phyloP scores from a whole-genome alignment of 2,113 vertebrate species.

The Poeciliopsis retropinna region DNA sequence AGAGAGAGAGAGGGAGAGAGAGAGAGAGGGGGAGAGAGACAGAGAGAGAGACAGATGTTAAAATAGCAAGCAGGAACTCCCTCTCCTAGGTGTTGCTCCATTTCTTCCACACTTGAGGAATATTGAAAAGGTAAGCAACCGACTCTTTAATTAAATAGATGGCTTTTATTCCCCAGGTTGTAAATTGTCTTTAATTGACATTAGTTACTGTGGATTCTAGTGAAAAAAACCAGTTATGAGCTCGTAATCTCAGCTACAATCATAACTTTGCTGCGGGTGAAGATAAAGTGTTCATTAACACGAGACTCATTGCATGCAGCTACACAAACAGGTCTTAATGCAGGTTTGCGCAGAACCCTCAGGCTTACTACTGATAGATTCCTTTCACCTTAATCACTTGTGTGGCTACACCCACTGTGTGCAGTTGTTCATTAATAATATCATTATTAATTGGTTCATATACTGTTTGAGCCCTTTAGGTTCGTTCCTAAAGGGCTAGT shows the following conservation, averaged over 20 bases:
- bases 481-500: neutral
- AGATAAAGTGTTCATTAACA: conserved; percentile 2
- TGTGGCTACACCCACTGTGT: neutral
- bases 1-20: conserved; percentile 35
- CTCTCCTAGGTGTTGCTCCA: conserved; percentile 18
- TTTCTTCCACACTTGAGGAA: conserved; percentile 31
- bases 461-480: neutral
- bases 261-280: neutral
- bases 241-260: neutral
- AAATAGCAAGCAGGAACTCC: conserved; percentile 49
- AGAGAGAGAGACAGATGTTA: conserved; percentile 18
- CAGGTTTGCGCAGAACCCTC: neutral
- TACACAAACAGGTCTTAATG: conserved; percentile 26
- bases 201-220: neutral
- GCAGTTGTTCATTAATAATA: neutral
- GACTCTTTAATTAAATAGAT: neutral
- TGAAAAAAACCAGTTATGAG: neutral
- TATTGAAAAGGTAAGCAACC: conserved; percentile 58
- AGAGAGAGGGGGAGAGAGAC: conserved; percentile 26
- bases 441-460: neutral
- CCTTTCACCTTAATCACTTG: conserved; percentile 42
- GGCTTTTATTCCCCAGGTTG: neutral
- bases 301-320: conserved; percentile 21
- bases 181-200: neutral
- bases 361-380: conserved; percentile 29